Evolutionary conservation across 2,888 invertebrate genomes (phyloP), one percentile per base, ranked within the genome.

Genomic region (Aphodius granarius): DNA sequence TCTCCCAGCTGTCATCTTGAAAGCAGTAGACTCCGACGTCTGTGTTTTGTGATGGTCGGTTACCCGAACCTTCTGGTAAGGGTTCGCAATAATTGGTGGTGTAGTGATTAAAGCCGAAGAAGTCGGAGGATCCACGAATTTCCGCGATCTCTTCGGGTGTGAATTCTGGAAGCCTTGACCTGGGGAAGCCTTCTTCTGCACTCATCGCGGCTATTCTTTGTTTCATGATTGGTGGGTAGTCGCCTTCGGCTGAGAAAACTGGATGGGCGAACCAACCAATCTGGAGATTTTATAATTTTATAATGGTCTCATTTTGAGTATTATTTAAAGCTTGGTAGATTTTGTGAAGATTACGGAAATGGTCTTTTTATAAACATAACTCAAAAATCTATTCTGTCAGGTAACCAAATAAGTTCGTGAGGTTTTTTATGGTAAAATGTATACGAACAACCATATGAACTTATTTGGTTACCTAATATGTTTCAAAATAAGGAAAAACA

Each of bases 241-340:
- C 91, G 1, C 93, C 93, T 0, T 84, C 81, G 73, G 86, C 84
- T 0, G 90, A 89, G 83, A 91, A 91, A 63, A 94, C 91, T 0
- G 94, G 92, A 84, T 93, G 88, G 0, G 90, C 90, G 82, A 91
- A 92, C 92, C 92, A 92, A 23, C 92, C 92, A 73, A 91, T 88
- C 90, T 91, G 85, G 72, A 76, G 20, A 2, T 43, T 2, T 43
- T 6, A 1, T 6, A 13, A 13, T 43, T 43, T 43, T 6, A 43
- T 9, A 43, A 3, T 23, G 6, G 6, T 6, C 6, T 23, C 6
- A 5, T 23, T 23, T 23, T 23, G 6, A 23, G 6, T 23, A 23
- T 4, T 6, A 23, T 5, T 5, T 4, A 23, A 23, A 23, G 6
- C 6, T 43, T 43, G 43, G 13, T n/a, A 66, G 3, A 16, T 9